Conservation (phyloP, 1,140 invertebrate species). For the Magallana ariakensis region DNA sequence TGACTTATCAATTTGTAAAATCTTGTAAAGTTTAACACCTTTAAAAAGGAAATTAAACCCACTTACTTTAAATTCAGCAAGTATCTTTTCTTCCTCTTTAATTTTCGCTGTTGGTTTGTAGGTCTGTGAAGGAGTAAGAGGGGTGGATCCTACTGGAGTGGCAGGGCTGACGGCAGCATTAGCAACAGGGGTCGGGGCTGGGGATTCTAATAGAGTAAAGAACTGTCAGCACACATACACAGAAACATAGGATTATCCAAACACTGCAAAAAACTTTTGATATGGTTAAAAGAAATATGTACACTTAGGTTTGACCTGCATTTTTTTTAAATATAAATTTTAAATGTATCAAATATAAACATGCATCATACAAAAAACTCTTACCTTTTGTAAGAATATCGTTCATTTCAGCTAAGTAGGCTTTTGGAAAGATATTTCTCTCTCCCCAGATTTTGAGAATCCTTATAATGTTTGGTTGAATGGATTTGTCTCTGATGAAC, state of each 20-base stretch:
- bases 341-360: not conserved
- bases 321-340: not conserved
- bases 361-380: constrained; percentile 4
- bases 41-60: not conserved
- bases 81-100: constrained; percentile 48
- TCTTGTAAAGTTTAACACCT: too few relatives aligned
- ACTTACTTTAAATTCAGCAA: constrained; percentile 55
- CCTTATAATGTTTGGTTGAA: constrained; percentile 89
- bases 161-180: constrained; percentile 11
- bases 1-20: too few relatives aligned
- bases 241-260: too few relatives aligned
- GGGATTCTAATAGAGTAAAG: constrained; percentile 12
- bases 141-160: constrained; percentile 25
- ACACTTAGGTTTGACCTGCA: too few relatives aligned
- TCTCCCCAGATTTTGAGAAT: constrained; percentile 98
- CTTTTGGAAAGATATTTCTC: constrained; percentile 91
- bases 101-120: constrained; percentile 21
- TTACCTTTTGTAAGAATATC: constrained; percentile 67
- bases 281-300: too few relatives aligned
- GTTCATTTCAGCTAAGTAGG: constrained; percentile 91
- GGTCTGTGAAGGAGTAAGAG: constrained; percentile 13
- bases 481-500: constrained; percentile 89
- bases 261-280: too few relatives aligned
- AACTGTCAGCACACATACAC: not conserved
- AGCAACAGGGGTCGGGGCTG: not conserved